Conservation (phyloP, 2,797 vertebrate genomes). For the Crocodylus rhombifer region DNA sequence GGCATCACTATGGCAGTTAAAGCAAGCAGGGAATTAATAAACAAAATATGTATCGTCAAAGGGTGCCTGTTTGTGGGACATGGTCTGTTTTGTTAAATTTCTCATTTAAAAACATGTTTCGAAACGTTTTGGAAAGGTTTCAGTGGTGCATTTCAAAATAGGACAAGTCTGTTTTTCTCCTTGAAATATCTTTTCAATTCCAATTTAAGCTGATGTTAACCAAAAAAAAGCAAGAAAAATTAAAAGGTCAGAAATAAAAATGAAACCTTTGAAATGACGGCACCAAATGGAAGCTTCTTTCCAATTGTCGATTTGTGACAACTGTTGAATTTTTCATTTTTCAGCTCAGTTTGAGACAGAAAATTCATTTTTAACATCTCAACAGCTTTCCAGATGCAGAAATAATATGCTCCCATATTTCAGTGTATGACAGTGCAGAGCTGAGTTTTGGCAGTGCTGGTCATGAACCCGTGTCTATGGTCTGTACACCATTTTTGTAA, state of each 20-base stretch:
- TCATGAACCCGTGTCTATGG: neutral
- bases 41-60: slow-evolving; percentile 35
- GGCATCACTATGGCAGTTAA: slow-evolving; percentile 29
- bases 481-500: neutral
- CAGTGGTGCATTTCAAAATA: slow-evolving; percentile 15
- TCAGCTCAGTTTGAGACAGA: neutral
- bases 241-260: neutral
- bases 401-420: neutral
- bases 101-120: neutral
- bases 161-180: neutral
- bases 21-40: slow-evolving; percentile 10
- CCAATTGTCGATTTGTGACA: neutral
- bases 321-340: slow-evolving; percentile 9
- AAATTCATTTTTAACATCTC: neutral
- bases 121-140: slow-evolving; percentile 36
- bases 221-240: slow-evolving; percentile 4
- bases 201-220: neutral
- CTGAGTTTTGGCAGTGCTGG: neutral
- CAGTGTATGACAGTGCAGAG: neutral
- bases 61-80: slow-evolving; percentile 37
- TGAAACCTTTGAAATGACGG: neutral
- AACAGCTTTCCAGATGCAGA: neutral
- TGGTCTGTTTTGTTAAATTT: slow-evolving; percentile 30
- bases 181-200: neutral
- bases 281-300: neutral